phyloP scores from a whole-genome alignment of 2,888 invertebrate species.

The Brachycybe producta region DNA sequence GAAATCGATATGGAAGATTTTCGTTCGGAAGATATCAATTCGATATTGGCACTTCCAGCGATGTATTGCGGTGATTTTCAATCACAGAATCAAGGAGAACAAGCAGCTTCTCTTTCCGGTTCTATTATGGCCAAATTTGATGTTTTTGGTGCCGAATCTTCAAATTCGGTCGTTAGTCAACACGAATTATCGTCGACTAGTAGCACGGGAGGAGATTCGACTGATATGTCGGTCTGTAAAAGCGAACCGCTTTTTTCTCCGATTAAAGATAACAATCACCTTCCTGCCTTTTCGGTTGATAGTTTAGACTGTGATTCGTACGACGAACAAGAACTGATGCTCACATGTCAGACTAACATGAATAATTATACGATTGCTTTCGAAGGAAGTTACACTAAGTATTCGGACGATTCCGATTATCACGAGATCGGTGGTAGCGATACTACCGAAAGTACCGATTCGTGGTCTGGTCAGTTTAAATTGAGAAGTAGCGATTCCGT shows the following conservation, averaged over 20 bases:
- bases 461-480: constrained; percentile 14
- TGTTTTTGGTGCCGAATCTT: constrained; percentile 54
- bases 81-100: constrained; percentile 60
- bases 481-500: constrained; percentile 27
- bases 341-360: constrained; percentile 83
- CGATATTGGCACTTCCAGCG: constrained; percentile 43
- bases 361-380: constrained; percentile 92
- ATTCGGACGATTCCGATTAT: constrained; percentile 67
- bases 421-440: constrained; percentile 32
- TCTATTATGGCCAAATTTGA: constrained; percentile 68
- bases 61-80: constrained; percentile 32
- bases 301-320: constrained; percentile 75
- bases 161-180: constrained; percentile 24
- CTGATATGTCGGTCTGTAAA: constrained; percentile 80
- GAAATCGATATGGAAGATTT: constrained; percentile 93
- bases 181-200: not conserved
- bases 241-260: constrained; percentile 74
- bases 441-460: constrained; percentile 18
- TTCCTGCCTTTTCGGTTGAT: constrained; percentile 67
- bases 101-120: constrained; percentile 66
- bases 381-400: constrained; percentile 46
- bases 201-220: constrained; percentile 42
- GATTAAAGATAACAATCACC: constrained; percentile 50
- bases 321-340: constrained; percentile 68
- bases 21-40: constrained; percentile 78